Base-by-base conservation (phyloP, 1,140 invertebrate species). In the Stratiolaelaps scimitus region DNA sequence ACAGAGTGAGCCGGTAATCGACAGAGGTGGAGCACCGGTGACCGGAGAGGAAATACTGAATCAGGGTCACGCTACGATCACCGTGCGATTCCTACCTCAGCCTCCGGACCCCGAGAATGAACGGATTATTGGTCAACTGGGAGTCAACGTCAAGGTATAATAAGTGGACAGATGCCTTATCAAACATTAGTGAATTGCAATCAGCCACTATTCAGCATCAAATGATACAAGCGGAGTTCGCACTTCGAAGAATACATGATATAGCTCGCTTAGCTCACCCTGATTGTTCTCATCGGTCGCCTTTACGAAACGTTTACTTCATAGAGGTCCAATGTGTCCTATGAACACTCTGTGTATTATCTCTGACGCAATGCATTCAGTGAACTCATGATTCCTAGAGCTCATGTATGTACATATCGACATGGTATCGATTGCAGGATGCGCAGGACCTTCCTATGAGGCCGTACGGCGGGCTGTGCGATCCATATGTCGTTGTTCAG, bases 391-490 rank as follows among this genome's bases (percentile, higher is more conserved):
- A 4, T 40, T 60, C 29, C 40, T 40, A 6, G 10, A 40, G 4
- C 10, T 6, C 34, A 40, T 40, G 10, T 40, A 40, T 40, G 34
- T 6, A 40, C 34, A 10, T 40, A 40, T 40, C 10, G 34, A 40
- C 10, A 40, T 40, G 34, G 43, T 2, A 43, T 43, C 15, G 5
- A 17, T 19, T 68, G 34, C 34, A 70, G 70, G 70, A 70, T 64
- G 70, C 68, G 1, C 69, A 70, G 65, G 69, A 70, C 60, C 43
- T 70, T 17, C 64, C 66, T 15, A 65, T 69, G 40, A 44, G 70
- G 23, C 47, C 65, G 20, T 70, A 70, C 30, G 70, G 70, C 28
- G 70, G 70, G 23, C 64, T 65, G 1, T 70, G 69, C 56, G 70
- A 70, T 64, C 68, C 70, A 0, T 70, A 70, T 47, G 30, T 69